Percentiles rank a stretch among this genome's conserved stretches.
Evolutionary conservation across 1,140 invertebrate genomes (phyloP).

Genomic region (Marisa cornuarietis): DNA sequence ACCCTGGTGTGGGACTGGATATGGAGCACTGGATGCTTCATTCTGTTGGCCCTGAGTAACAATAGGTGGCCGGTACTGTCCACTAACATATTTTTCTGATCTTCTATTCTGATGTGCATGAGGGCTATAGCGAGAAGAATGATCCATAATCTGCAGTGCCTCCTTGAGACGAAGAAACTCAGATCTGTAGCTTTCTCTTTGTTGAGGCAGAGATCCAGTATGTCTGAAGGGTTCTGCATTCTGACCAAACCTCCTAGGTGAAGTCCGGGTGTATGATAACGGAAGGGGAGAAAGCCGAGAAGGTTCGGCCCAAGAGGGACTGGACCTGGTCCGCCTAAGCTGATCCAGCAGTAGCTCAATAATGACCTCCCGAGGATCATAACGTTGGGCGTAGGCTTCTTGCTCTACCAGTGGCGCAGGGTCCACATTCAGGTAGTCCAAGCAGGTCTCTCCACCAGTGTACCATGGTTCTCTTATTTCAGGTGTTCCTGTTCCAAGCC

Average conservation of each 20-base stretch:
- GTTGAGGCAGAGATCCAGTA: too few relatives aligned
- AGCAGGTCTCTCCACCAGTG: conserved; percentile 2
- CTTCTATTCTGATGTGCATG: neutral
- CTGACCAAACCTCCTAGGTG: conserved; percentile 37
- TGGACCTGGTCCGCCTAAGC: neutral
- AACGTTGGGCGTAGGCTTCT: neutral
- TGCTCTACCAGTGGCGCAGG: conserved; percentile 13
- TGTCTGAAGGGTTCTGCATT: conserved; percentile 36
- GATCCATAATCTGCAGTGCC: too few relatives aligned
- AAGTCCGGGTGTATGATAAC: conserved; percentile 26
- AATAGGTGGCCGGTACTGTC: conserved; percentile 22
- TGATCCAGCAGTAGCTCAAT: conserved; percentile 15
- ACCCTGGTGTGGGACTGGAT: too few relatives aligned
- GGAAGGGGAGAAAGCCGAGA: conserved; percentile 12
- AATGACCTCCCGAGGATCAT: conserved; percentile 5
- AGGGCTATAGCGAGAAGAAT: too few relatives aligned
- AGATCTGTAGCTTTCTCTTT: too few relatives aligned
- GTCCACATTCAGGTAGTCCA: conserved; percentile 31
- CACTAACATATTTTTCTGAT: conserved; percentile 20
- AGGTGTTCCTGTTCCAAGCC: conserved; percentile 6
- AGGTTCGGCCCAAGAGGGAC: neutral
- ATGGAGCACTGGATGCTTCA: too few relatives aligned
- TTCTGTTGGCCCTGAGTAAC: neutral
- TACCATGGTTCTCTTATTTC: neutral
- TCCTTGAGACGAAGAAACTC: too few relatives aligned